phyloP scores from a whole-genome alignment of 2,113 vertebrate genomes.

The Lycaon pictus region DNA sequence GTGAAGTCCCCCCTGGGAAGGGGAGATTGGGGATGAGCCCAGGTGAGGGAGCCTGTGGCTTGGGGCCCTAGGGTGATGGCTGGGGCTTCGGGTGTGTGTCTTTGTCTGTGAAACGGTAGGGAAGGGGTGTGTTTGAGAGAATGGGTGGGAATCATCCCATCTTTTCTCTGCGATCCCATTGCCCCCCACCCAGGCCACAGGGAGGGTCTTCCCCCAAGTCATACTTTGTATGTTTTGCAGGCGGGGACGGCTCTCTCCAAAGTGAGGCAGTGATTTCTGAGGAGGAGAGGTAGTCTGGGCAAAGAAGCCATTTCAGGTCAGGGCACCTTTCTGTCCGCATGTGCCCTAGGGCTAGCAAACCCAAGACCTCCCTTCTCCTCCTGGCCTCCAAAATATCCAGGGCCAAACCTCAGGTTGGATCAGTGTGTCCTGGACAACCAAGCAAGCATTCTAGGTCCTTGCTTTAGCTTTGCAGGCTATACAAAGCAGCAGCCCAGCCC shows the following conservation, averaged over 20 bases:
- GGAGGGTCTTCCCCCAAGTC: background rate
- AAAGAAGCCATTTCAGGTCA: slow-evolving; percentile 68
- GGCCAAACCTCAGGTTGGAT: background rate
- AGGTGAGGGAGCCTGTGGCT: slow-evolving; percentile 44
- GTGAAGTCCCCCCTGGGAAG: background rate
- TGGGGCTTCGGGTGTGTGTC: slow-evolving; percentile 63
- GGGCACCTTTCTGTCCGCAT: slow-evolving; percentile 35
- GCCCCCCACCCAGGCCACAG: background rate
- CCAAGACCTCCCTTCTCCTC: background rate
- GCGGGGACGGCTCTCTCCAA: background rate
- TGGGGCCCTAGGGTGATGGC: background rate
- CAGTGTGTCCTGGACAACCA: background rate
- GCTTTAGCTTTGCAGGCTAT: background rate
- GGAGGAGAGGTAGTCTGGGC: background rate
- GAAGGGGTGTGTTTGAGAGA: slow-evolving; percentile 69
- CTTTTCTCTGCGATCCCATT: background rate
- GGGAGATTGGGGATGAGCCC: slow-evolving; percentile 2
- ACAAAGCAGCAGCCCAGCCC: background rate
- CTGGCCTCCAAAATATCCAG: background rate
- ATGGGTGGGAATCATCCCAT: slow-evolving; percentile 6
- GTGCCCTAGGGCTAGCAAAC: background rate
- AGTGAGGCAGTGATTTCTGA: slow-evolving; percentile 24
- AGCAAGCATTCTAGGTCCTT: background rate
- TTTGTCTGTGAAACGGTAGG: slow-evolving; percentile 69
- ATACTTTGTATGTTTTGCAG: background rate